Percentiles rank a stretch among this genome's conserved stretches.
phyloP scores from a whole-genome alignment of 2,113 vertebrate genomes.

The Eclectus roratus region DNA sequence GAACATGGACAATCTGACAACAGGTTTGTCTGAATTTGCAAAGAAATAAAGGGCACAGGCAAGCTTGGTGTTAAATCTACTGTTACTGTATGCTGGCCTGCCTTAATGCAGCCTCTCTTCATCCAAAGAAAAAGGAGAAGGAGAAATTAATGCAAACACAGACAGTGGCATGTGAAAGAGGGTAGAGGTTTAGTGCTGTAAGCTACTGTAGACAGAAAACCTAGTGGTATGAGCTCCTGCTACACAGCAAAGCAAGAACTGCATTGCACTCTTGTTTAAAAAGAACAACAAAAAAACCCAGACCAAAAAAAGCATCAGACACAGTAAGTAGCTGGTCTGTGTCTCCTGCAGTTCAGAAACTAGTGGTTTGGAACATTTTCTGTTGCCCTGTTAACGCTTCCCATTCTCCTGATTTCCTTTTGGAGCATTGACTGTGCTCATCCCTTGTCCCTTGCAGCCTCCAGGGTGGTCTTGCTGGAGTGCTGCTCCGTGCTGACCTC shows the following conservation, averaged over 20 bases:
- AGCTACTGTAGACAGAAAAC: background rate
- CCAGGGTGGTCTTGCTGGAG: background rate
- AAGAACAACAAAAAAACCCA: background rate
- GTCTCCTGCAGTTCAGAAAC: fast-evolving
- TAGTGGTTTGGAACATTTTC: background rate
- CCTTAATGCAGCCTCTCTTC: background rate
- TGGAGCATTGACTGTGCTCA: background rate
- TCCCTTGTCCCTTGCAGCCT: background rate
- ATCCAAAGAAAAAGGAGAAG: background rate
- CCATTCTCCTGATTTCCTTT: background rate
- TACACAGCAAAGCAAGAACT: background rate
- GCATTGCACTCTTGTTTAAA: background rate
- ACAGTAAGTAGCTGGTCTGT: fast-evolving
- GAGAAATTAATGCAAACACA: background rate
- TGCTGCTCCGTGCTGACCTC: fast-evolving
- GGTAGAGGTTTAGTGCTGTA: background rate
- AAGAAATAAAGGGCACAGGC: background rate
- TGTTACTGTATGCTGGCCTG: background rate
- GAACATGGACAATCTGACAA: background rate
- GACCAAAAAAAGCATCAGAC: background rate
- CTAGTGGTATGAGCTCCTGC: background rate
- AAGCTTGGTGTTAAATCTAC: background rate
- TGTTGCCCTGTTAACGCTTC: background rate
- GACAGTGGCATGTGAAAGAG: background rate
- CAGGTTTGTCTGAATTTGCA: background rate